phyloP scores from a whole-genome alignment of 2,113 vertebrate species.

The Taxidea taxus region DNA sequence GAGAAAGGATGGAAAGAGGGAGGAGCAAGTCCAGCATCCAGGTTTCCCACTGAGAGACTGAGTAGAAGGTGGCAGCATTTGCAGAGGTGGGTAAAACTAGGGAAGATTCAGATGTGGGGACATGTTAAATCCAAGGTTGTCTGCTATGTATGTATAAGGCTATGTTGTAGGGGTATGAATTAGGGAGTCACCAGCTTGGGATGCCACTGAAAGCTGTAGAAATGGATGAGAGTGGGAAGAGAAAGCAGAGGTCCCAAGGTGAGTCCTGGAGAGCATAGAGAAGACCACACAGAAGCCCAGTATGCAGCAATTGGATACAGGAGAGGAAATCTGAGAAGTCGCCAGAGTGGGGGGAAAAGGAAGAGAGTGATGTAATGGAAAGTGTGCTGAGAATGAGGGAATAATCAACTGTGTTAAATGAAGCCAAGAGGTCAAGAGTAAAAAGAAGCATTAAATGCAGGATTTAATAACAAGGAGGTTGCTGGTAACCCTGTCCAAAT shows the following conservation, averaged over 20 bases:
- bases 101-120: neutral
- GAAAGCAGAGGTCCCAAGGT: neutral
- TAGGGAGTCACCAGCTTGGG: neutral
- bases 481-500: neutral
- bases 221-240: neutral
- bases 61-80: neutral
- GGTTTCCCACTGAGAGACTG: neutral
- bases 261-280: neutral
- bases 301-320: neutral
- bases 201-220: neutral
- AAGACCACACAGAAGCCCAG: neutral
- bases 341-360: neutral
- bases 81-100: neutral
- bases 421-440: neutral
- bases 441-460: neutral
- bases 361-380: neutral
- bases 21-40: neutral
- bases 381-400: neutral
- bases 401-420: neutral
- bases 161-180: neutral
- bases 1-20: neutral
- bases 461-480: neutral
- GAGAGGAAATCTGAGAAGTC: neutral
- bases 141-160: neutral
- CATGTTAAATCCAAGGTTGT: neutral